A percentile compares a stretch with the other conserved stretches of the same genome.
These are phyloP conservation scores for Pipistrellus nathusii DNA, from an alignment of 2,797 vertebrate genomes.

Conservation along the genomic window DNA sequence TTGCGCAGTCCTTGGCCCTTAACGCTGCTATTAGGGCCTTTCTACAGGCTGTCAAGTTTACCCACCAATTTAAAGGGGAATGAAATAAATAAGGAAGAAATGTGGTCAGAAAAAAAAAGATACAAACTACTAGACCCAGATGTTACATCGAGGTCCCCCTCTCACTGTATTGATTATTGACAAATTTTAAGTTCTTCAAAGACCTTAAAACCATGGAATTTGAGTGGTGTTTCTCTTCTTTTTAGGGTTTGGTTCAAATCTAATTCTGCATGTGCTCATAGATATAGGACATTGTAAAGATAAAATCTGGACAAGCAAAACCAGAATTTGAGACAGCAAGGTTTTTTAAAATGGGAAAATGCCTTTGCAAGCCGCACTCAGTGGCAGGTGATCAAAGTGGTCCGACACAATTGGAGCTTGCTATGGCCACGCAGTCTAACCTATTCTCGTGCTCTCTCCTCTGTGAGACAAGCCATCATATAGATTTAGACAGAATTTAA, in stretches of 20 bases:
- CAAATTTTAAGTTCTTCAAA: conserved; percentile 20
- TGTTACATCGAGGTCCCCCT: background rate
- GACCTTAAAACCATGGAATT: background rate
- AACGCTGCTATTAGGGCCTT: conserved; percentile 64
- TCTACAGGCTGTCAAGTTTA: conserved; percentile 50
- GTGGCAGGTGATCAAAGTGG: background rate
- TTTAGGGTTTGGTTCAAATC: background rate
- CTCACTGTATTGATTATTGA: background rate
- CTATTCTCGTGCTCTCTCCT: background rate
- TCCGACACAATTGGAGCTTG: background rate
- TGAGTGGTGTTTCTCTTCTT: background rate
- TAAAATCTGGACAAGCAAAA: conserved; percentile 46
- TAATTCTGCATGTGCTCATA: background rate
- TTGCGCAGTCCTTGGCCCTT: conserved; percentile 49
- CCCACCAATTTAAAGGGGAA: conserved; percentile 68
- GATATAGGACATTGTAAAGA: conserved; percentile 20
- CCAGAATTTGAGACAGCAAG: background rate
- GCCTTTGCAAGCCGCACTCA: background rate
- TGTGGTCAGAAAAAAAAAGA: background rate
- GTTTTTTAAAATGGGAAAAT: background rate
- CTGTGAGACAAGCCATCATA: background rate
- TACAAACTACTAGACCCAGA: background rate
- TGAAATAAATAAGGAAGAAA: conserved; percentile 61
- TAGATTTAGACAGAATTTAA: background rate
- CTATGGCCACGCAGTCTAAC: background rate